These are phyloP conservation scores for Pelodytes ibericus DNA, from an alignment of 2,797 vertebrate genomes.

Conservation along the genomic window DNA sequence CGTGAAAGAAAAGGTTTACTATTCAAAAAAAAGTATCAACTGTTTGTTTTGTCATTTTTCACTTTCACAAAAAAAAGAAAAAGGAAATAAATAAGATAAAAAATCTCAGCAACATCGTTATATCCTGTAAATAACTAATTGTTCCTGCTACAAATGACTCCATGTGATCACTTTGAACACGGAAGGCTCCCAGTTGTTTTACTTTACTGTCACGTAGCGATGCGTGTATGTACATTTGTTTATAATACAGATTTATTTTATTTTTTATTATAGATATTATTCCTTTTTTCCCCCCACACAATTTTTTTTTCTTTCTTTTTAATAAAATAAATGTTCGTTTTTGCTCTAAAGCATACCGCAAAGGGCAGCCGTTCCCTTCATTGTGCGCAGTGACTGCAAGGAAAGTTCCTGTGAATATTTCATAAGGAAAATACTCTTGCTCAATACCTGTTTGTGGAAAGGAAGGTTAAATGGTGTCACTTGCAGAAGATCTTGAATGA, in stretches of 20 bases:
- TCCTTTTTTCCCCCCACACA: conserved; percentile 25
- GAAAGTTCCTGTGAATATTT: conserved; percentile 42
- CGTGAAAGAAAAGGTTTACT: too few species aligned
- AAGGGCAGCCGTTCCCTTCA: conserved; percentile 1
- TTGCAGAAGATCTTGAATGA: conserved; percentile 40
- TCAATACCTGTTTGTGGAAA: conserved; percentile 42
- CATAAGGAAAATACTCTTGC: conserved; percentile 50
- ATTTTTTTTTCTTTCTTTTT: neutral
- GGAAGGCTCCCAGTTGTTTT: too few species aligned
- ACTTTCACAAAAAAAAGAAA: too few species aligned
- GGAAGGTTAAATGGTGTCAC: conserved; percentile 53
- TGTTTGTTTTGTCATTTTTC: too few species aligned
- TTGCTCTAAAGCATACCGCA: conserved; percentile 15
- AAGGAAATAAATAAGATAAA: too few species aligned
- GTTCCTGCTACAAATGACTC: too few species aligned
- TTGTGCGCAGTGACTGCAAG: conserved; percentile 8
- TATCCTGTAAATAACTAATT: too few species aligned
- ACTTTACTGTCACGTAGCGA: too few species aligned
- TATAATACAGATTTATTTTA: conserved; percentile 42
- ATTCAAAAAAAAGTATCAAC: too few species aligned
- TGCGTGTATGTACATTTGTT: too few species aligned
- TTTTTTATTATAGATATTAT: conserved; percentile 24
- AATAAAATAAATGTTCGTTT: conserved; percentile 20
- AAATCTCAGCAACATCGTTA: too few species aligned
- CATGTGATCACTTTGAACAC: too few species aligned